Evolutionary conservation across 2,888 invertebrate genomes (phyloP), one percentile per base, ranked within the genome.

Genomic region (Strigamia maritima): DNA sequence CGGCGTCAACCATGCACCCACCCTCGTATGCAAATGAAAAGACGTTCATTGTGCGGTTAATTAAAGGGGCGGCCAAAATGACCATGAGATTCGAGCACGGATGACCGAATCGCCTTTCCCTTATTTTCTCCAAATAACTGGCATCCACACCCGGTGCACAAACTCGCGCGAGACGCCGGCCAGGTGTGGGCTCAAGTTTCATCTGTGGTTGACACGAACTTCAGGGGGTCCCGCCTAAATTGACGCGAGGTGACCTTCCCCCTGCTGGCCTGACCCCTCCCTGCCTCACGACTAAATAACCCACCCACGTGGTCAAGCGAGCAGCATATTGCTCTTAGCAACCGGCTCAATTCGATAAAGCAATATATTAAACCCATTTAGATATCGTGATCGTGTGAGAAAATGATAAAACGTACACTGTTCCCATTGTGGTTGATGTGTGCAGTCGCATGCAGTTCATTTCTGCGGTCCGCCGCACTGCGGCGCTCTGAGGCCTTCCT

Each of bases 1-100:
- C 75, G 75, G 75, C 35, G 75, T 35, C 75, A 75, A 28, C 28
- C 75, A 75, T 26, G 35, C 75, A 75, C 75, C 28, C 75, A 26
- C 70, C 28, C 24, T 35, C 75, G 35, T 26, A 75, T 35, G 35
- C 75, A 75, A 28, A 75, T 35, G 35, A 28, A 75, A 19, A 75
- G n/a, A 60, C 60, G 60, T 24, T 60, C 60, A 60, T 60, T 60
- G 60, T 60, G 60, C 24, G 19, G 60, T 10, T 60, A 60, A 60
- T 60, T 60, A 60, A 60, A 60, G 60, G 60, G 60, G 60, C 60
- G 60, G 60, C 60, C 60, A 60, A 60, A 60, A 24, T 60, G 60
- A 60, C 60, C 60, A 60, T 22, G 22, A 22, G 60, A 60, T 19
- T 10, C 60, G 24, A n/a, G 24, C 60, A 60, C 60, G 60, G 60